Percentiles rank a stretch among this genome's conserved stretches.
Conservation (phyloP, 2,113 vertebrate species). For the Parus major region DNA sequence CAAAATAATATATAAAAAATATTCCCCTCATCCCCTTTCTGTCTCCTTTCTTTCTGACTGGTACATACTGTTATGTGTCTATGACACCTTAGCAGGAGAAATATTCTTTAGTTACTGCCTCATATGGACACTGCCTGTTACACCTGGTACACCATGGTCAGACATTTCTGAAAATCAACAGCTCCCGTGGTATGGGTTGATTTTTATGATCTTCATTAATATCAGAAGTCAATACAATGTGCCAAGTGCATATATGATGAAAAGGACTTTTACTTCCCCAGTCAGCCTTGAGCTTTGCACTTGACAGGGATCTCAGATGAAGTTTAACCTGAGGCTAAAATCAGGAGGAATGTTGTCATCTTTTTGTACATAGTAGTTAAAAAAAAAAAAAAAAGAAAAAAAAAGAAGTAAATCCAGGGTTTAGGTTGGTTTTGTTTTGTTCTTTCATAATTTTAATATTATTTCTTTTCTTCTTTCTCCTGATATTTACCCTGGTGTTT, state of each 20-base stretch:
- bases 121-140: background rate
- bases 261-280: background rate
- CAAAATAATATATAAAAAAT: background rate
- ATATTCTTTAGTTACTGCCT: background rate
- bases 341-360: fast-evolving
- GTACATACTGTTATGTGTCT: background rate
- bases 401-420: background rate
- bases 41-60: background rate
- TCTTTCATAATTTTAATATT: background rate
- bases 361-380: background rate
- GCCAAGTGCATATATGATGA: fast-evolving
- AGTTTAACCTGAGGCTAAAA: background rate
- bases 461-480: background rate
- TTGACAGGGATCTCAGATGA: background rate
- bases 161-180: background rate
- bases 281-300: background rate
- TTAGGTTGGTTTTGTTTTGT: background rate
- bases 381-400: background rate
- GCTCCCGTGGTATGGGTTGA: background rate
- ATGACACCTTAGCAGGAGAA: background rate
- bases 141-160: background rate
- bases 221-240: background rate
- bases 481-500: background rate
- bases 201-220: background rate
- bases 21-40: background rate